Evolutionary conservation across 2,113 vertebrate species (phyloP).

Genomic region (Glareola pratincola): DNA sequence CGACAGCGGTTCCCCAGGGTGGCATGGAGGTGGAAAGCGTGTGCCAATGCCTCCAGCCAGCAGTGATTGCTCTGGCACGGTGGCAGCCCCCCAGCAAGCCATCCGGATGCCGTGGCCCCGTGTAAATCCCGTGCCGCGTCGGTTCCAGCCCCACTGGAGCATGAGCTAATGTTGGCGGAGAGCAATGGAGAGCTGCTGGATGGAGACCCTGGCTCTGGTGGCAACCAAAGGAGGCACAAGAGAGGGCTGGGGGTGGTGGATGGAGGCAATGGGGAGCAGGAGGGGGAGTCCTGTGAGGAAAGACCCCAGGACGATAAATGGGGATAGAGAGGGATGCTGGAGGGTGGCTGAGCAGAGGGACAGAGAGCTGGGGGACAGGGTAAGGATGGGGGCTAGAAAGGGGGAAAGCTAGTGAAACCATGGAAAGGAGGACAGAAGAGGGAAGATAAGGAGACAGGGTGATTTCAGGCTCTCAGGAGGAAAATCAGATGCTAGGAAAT

Average conservation of each 20-base stretch:
- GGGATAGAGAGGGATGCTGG: background rate
- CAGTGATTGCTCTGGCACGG: accelerated
- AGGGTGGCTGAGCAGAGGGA: background rate
- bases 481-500: background rate
- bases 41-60: background rate
- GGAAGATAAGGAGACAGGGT: background rate
- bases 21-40: background rate
- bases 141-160: background rate
- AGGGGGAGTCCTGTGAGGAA: background rate
- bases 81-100: background rate
- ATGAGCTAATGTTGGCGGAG: background rate
- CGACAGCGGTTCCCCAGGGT: accelerated
- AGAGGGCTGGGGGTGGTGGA: background rate
- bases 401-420: background rate
- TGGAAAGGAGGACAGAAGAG: background rate
- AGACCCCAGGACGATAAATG: background rate
- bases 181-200: background rate
- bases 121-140: background rate
- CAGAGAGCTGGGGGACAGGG: accelerated
- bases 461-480: background rate
- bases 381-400: background rate
- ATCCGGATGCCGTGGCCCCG: accelerated
- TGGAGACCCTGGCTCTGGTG: background rate
- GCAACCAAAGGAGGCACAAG: accelerated
- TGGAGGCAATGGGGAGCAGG: background rate